Evolutionary conservation across 1,140 invertebrate species (phyloP), one percentile per base, ranked within the genome.

Genomic region (Megathymus violae): DNA sequence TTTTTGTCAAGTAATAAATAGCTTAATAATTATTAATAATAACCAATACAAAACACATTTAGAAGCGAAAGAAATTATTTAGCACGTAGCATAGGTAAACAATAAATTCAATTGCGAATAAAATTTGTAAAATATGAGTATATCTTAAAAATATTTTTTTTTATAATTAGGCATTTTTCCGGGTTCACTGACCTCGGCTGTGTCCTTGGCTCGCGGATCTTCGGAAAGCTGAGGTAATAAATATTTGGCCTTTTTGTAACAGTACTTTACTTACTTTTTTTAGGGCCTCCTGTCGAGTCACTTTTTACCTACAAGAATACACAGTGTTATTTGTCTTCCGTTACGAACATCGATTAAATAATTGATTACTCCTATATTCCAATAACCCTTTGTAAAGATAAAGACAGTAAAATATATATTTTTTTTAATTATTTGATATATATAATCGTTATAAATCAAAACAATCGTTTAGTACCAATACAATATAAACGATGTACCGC

Each of bases 181-280:
- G 44, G 43, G 66, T 67, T 67, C 66, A 52, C 27, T 58, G 44
- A 41, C 56, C 64, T 36, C 61, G 27, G 50, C 40, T 54, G 46
- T 61, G 64, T 64, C 64, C 69, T 71, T 64, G 56, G 44, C 17
- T 51, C 44, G 27, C 61, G 59, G 69, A 66, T 66, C 61, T 64
- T 71, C 76, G 67, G 67, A 65, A 71, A 74, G 64, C 52, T 62
- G 51, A 67, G 66, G 58, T 58, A 67, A 69, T 70, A 74, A 74
- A 74, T 69, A 69, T 67, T 68, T 66, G 62, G 50, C 65, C 70
- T 71, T 71, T 73, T 67, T 74, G 65, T 76, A 73, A 76, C 74
- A 73, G 74, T 73, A 76, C 59, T 65, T n/a, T n/a, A n/a, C 54
- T 70, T 70, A 7, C 66, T 51, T 67, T 68, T 67, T 71, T 59